Base-by-base conservation (phyloP, 2,888 invertebrate genomes). In the Polyommatus icarus region DNA sequence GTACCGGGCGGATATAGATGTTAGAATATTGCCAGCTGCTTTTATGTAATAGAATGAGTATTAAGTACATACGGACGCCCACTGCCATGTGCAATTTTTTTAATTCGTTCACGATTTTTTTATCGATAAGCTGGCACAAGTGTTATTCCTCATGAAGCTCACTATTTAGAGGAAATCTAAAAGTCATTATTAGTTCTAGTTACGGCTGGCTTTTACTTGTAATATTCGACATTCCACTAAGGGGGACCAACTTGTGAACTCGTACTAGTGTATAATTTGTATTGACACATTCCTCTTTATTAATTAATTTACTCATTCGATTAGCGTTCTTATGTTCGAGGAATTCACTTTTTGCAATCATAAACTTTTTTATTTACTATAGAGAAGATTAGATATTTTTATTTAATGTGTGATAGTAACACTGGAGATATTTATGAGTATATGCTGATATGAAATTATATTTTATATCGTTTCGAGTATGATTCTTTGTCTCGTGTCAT, bases 21-120 rank as follows among this genome's bases (percentile, higher is more conserved):
- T 92, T 90, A 89, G 86, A 91, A 90, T 88, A 88, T 91, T 92
- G 93, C 93, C 93, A 93, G 92, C 93, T 89, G 93, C 93, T 93
- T 93, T 87, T 87, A 87, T 90, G 88, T 90, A 90, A 89, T 85
- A 87, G 88, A 86, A 87, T 86, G 89, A 89, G 90, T 91, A 91
- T 91, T 91, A 88, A 91, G 91, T 91, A 89, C 88, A 88, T 91
- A 54, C 29, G 54, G 86, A 88, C 61, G 73, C 77, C 90, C 92
- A 93, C 93, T 92, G 93, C 93, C 93, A 92, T 89, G 93, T 92
- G 92, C 93, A 93, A 93, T 91, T 90, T 88, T 85, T 88, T 87
- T 84, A 86, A 87, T 85, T 87, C 82, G 79, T 88, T 89, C 89
- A 90, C 90, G 88, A 86, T 86, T 88, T 88, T 87, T 85, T 85